phyloP scores from a whole-genome alignment of 2,113 vertebrate genomes.

The Eidolon helvum region DNA sequence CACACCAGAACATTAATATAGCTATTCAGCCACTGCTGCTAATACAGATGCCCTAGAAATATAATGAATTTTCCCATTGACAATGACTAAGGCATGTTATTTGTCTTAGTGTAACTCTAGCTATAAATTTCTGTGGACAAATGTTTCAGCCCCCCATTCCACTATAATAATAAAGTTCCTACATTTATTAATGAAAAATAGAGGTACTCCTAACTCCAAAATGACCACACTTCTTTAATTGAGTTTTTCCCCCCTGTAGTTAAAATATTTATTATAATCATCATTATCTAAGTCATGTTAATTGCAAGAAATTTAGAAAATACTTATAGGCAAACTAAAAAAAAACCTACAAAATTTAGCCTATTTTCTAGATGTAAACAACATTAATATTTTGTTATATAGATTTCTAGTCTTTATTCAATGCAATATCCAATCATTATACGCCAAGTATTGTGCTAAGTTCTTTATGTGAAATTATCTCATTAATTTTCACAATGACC shows the following conservation, averaged over 20 bases:
- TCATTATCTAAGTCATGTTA: background rate
- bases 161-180: background rate
- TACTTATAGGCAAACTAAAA: background rate
- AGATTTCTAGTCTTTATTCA: background rate
- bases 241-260: background rate
- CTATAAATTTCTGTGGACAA: constrained; percentile 49
- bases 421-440: background rate
- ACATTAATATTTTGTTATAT: background rate
- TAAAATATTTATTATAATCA: background rate
- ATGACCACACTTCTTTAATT: background rate
- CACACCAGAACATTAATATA: constrained; percentile 55
- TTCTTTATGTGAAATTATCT: background rate
- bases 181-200: background rate
- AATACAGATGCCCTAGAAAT: constrained; percentile 44
- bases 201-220: background rate
- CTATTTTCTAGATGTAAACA: background rate
- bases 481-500: background rate
- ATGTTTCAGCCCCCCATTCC: background rate
- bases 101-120: constrained; percentile 22
- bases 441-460: background rate
- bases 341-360: background rate
- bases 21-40: background rate
- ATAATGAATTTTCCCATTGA: constrained; percentile 49
- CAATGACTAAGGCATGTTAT: constrained; percentile 38
- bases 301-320: background rate